Base-by-base conservation (phyloP, 2,888 invertebrate genomes). In the Thumatha senex region DNA sequence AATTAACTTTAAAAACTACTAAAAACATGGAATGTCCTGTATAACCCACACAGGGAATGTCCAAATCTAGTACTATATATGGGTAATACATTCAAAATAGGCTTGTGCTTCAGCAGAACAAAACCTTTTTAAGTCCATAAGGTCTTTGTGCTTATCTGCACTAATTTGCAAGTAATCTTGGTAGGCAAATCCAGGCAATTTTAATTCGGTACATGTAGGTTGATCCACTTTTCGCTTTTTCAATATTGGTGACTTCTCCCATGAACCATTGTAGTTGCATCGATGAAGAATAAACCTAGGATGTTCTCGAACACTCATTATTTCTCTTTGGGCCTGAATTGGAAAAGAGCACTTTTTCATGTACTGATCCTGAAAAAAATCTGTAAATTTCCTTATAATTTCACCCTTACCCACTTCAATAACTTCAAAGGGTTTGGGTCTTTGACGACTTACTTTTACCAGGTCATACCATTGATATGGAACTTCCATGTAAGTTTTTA, bases 381-480 rank as follows among this genome's bases (percentile, higher is more conserved):
- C 29, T 35, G 47, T 9, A 35, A 36, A 41, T 47, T 41, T 30
- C 9, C 41, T 47, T 1, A 47, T 29, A 9, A 41, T 0, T 41
- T 41, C 47, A 1, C 47, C 54, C 41, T 9, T 48, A 41, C 44
- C 54, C 12, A 61, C 55, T 35, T 61, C 61, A 52, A 61, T 58
- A 14, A 63, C 56, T 33, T 54, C 48, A 56, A 61, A 47, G 29
- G 47, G 47, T 35, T 34, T 35, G 10, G 47, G 40, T 35, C 35
- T 47, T 47, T 24, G 46, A 38, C 54, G 46, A 48, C 45, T 51
- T 8, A 51, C 40, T 56, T 24, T 49, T 12, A 58, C 41, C 39
- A 56, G 34, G 29, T 61, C 56, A 51, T 54, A 51, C 62, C 59
- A 60, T n/a, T 60, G 54, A 36, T 50, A 53, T 51, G 57, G 58